Base-by-base conservation (phyloP, 2,797 vertebrate species). In the Loriculus beryllinus region DNA sequence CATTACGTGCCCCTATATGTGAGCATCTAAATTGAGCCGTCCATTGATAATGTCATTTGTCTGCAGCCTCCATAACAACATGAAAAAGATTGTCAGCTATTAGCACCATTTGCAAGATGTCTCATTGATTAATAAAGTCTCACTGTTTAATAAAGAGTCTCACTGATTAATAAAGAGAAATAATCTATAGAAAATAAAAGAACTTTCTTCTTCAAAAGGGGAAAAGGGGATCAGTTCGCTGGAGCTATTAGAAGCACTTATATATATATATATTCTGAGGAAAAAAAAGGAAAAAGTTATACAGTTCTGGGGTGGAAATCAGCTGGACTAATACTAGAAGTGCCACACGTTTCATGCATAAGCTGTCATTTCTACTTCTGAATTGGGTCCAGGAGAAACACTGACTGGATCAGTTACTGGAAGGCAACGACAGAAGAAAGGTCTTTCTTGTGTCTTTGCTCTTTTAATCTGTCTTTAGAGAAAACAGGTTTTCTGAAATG, bases 31-130 rank as follows among this genome's bases (percentile, higher is more conserved):
- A 64, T 18, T 28, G 29, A 68, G 19, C 10, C 45, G 75, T 86
- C 28, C 19, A 39, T 23, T 76, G 17, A 9, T 7, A 75, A 6
- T 29, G 16, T 21, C 5, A 1, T 65, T 68, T 0, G 1, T 20
- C 20, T 28, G 15, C 10, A 71, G 18, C 15, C 40, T 86, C 42
- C 31, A 43, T 8, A 60, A 26, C 23, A 11, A 18, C 8, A 28
- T 28, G 21, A 40, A 68, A 75, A 71, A 14, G 7, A 31, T 7
- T 74, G 17, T n/a, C 80, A 82, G 12, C 4, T 74, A 12, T 64
- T 75, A 45, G 21, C 1, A 4, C 21, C 43, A 10, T 57, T 86
- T 72, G 18, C 22, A 54, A 59, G 39, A 25, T 37, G 11, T 37
- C 11, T 11, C 8, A 11, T 37, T n/a, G n/a, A n/a, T n/a, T n/a